Base-by-base conservation (phyloP, 1,140 invertebrate genomes). In the Drosophila hydei region DNA sequence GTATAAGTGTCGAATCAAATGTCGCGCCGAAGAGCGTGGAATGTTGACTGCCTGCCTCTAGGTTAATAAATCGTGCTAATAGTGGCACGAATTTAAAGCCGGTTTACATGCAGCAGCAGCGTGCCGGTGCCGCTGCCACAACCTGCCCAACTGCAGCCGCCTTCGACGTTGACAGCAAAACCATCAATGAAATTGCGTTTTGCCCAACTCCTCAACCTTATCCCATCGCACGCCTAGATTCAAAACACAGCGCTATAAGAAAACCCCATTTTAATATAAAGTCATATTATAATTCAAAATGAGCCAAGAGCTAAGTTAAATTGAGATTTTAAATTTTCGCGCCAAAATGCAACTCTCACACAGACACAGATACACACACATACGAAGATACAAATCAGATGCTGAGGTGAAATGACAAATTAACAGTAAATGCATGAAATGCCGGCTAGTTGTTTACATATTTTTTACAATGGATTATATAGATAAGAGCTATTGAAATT, bases 31-130 rank as follows among this genome's bases (percentile, higher is more conserved):
- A 63, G 72, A 56, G 56, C 42, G 55, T n/a, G 52, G 70, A 56
- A 72, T 62, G 60, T 18, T 21, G 36, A 42, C 54, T 69, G 77
- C 62, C 30, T 59, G 76, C 76, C 77, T 87, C 78, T 89, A 76
- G 84, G 83, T 87, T 88, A 87, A 87, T 89, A 87, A 87, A 87
- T 87, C 84, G 83, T 87, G 83, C 83, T 89, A 89, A 88, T 88
- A 87, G 78, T 88, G 84, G 83, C 83, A 87, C 83, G 83, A 87
- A 87, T 87, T 87, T 83, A 76, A 87, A 87, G 83, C 83, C 83
- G 83, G 83, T 87, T 87, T 87, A 69, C 60, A 78, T 76, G 75
- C 52, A 18, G 56, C 62, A 56, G 40, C 78, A 67, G 21, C 45
- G 9, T n/a, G n/a, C 51, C 18, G 63, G 33, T 38, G 65, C 27